phyloP scores from a whole-genome alignment of 2,797 vertebrate species.

The Pangasius krempfi region DNA sequence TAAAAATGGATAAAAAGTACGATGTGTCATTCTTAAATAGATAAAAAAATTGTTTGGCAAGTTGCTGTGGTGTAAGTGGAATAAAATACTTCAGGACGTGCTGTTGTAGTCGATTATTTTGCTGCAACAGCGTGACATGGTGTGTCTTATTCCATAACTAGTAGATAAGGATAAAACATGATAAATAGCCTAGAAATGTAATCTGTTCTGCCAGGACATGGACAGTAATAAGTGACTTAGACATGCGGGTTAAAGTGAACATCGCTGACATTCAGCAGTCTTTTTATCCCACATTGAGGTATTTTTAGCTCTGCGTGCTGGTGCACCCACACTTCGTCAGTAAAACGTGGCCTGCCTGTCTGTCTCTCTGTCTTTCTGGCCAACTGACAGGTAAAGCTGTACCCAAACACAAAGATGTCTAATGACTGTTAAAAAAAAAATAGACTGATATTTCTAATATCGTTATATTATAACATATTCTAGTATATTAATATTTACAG shows the following conservation, averaged over 20 bases:
- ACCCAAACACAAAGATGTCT: neutral
- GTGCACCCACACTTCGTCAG: constrained; percentile 23
- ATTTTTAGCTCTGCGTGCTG: constrained; percentile 24
- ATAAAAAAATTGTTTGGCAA: neutral
- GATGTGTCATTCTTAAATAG: neutral
- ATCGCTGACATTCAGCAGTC: neutral
- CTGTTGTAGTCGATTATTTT: neutral
- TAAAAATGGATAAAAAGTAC: neutral
- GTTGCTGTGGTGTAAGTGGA: neutral
- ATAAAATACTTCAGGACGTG: neutral
- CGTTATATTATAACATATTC: neutral
- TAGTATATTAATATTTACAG: neutral
- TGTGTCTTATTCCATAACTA: neutral
- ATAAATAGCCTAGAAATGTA: neutral
- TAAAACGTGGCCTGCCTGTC: neutral
- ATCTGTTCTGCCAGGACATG: neutral
- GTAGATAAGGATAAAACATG: neutral
- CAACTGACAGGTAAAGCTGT: neutral
- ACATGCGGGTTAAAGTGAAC: neutral
- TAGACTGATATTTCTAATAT: neutral
- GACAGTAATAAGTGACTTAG: neutral
- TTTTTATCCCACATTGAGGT: constrained; percentile 30
- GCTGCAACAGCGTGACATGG: neutral
- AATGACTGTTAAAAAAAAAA: neutral
- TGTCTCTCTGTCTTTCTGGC: neutral